These are phyloP conservation scores for Drosophila falleni DNA, from an alignment of 2,888 invertebrate species.

Conservation along the genomic window DNA sequence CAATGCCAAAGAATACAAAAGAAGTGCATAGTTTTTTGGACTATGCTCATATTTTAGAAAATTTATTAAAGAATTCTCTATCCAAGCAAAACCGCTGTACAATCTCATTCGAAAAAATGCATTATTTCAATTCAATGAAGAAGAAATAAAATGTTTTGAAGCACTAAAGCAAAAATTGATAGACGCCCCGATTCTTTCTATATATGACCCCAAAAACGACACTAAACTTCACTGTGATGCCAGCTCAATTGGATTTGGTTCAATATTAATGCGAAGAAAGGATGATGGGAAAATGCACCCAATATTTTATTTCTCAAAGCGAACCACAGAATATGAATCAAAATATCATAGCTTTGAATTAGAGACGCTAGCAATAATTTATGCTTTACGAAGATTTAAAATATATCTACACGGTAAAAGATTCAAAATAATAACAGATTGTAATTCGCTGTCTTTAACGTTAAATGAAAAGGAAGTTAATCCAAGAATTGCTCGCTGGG, in stretches of 20 bases:
- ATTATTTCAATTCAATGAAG: not conserved
- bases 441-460: not conserved
- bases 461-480: not conserved
- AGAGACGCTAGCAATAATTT: not conserved
- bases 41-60: not conserved
- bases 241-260: conserved; percentile 1
- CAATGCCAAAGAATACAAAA: not conserved
- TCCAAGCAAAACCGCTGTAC: not conserved
- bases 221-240: not conserved
- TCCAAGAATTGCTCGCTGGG: not conserved
- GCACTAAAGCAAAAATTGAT: not conserved
- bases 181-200: not conserved
- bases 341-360: not conserved
- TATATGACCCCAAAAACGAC: not conserved
- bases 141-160: not conserved
- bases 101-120: not conserved
- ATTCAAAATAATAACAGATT: conserved; percentile 1
- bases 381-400: not conserved
- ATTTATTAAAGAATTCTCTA: not conserved
- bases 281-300: not conserved
- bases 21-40: not conserved
- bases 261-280: conserved; percentile 1
- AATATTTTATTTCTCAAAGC: not conserved
- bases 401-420: not conserved
- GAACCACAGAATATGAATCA: not conserved